Percentiles rank a stretch among this genome's conserved stretches.
Conservation (phyloP, 2,797 vertebrate species). For the Neosalanx taihuensis region DNA sequence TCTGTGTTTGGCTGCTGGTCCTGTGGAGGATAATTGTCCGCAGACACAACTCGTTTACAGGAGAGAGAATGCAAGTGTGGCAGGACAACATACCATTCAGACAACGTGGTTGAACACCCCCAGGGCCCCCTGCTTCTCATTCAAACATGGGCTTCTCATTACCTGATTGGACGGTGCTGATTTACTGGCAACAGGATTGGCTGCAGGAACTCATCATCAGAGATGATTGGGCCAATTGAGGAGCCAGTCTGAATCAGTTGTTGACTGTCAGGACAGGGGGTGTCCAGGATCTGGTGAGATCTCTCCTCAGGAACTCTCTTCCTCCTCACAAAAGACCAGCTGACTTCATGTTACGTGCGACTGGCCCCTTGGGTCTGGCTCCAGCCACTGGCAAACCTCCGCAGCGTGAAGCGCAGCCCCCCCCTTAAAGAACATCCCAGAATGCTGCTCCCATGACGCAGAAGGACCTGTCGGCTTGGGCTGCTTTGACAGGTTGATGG, state of each 20-base stretch:
- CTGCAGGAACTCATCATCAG: slow-evolving; percentile 67
- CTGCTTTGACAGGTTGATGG: slow-evolving; percentile 37
- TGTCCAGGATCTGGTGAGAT: slow-evolving; percentile 40
- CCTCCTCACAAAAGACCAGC: slow-evolving; percentile 3
- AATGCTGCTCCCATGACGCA: background rate
- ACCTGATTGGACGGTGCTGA: slow-evolving; percentile 65
- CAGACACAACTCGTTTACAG: slow-evolving; percentile 51
- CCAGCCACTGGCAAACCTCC: slow-evolving; percentile 47
- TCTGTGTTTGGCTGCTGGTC: slow-evolving; percentile 28
- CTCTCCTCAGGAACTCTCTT: slow-evolving; percentile 13
- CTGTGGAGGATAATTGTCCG: slow-evolving; percentile 54
- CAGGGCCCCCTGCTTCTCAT: slow-evolving; percentile 60
- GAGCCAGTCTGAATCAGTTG: slow-evolving; percentile 62
- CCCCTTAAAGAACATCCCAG: slow-evolving; percentile 4
- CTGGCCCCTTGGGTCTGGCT: slow-evolving; percentile 22
- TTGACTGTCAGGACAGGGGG: slow-evolving; percentile 45
- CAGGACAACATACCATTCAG: slow-evolving; percentile 29
- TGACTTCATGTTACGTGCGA: slow-evolving; percentile 53
- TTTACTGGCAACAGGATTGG: slow-evolving; percentile 70
- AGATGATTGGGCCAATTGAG: slow-evolving; percentile 55
- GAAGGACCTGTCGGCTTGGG: slow-evolving; percentile 17
- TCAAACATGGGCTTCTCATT: slow-evolving; percentile 64
- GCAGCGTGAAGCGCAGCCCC: slow-evolving; percentile 5
- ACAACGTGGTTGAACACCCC: slow-evolving; percentile 47
- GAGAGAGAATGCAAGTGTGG: slow-evolving; percentile 42